These are phyloP conservation scores for Phalacrocorax carbo DNA, from an alignment of 2,113 vertebrate species.

Conservation along the genomic window DNA sequence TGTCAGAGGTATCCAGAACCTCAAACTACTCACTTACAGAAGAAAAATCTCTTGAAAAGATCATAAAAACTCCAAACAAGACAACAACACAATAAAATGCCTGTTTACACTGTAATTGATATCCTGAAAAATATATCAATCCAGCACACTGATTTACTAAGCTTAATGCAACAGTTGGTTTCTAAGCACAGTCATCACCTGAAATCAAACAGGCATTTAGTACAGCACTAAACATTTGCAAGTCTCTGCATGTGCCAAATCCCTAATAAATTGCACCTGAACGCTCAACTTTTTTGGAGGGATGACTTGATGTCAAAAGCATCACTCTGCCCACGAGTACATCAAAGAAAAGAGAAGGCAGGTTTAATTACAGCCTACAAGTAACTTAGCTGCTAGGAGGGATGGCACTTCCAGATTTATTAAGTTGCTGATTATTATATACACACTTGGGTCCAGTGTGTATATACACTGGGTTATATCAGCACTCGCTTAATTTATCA, in stretches of 20 bases:
- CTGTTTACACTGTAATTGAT: background rate
- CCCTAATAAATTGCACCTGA: background rate
- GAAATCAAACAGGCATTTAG: background rate
- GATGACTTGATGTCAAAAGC: background rate
- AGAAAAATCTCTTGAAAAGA: background rate
- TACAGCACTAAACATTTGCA: background rate
- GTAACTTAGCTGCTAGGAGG: background rate
- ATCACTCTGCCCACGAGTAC: background rate
- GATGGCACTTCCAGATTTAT: background rate
- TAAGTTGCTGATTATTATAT: background rate
- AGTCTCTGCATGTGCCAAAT: background rate
- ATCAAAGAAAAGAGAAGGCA: background rate
- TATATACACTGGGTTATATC: background rate
- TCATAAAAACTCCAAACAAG: background rate
- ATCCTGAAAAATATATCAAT: background rate
- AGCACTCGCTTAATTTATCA: accelerated
- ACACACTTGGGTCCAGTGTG: no score
- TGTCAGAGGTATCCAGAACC: background rate
- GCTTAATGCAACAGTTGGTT: background rate
- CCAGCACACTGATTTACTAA: background rate
- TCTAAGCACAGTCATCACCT: background rate
- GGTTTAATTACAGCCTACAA: background rate
- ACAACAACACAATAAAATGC: background rate
- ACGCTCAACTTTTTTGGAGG: background rate
- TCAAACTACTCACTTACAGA: background rate